Evolutionary conservation across 2,888 invertebrate genomes (phyloP), one percentile per base, ranked within the genome.

Genomic region (Nomada fucata): DNA sequence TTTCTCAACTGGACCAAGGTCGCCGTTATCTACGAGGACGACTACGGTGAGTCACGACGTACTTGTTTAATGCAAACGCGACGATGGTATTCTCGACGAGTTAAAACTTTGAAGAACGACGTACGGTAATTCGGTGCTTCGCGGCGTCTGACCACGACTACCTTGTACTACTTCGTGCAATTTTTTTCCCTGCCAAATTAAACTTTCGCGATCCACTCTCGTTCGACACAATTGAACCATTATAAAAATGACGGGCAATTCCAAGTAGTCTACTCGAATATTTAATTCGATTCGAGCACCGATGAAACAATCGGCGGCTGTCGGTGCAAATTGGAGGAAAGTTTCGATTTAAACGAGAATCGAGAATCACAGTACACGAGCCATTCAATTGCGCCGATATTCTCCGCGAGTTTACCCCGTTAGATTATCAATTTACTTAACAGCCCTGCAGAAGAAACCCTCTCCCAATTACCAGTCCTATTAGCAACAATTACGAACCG

Each of bases 1-100:
- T 96, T 96, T 92, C 95, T 97, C 89, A 96, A 97, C 91, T 97
- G 97, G 97, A 97, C 96, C 20, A 95, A 95, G 91, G 96, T 97
- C 83, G 97, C 97, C 68, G 96, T 98, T 84, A 95, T 98, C 73
- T 97, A 97, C 93, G 97, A 98, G 92, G 96, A 97, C 91, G 96
- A 97, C 90, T 95, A 95, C 90, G 96, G 96, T 96, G 86, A 94
- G 94, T 11, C 3, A n/a, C 0, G n/a, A 20, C 15, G 4, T 50
- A 50, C 18, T 50, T 18, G 50, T 15, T 50, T 50, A 50, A 29
- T n/a, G 20, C 11, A 7, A 15, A 15, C 9, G 13, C 13, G 13
- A 36, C 0, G 36, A 36, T 47, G 15, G 47, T 47, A 47, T 47
- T 10, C 47, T 47, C 11, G 15, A 47, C 10, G 15, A 47, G 15